Conservation (phyloP, 2,797 vertebrate species). For the Dendrocincla fuliginosa region DNA sequence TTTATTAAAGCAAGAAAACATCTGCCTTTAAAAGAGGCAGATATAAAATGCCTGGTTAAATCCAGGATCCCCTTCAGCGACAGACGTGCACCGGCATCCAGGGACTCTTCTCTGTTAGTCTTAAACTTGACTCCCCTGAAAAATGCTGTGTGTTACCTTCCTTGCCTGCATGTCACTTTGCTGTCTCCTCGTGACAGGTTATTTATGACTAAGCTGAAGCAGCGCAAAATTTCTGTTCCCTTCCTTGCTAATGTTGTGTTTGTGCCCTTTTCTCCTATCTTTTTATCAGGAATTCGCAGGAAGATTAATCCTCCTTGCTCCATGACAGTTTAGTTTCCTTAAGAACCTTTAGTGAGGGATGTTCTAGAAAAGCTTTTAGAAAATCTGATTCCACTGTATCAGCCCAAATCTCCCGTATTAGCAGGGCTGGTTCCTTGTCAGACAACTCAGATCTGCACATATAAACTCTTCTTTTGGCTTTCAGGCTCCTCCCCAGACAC, state of each 20-base stretch:
- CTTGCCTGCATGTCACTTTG: background rate
- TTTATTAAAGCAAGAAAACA: background rate
- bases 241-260: background rate
- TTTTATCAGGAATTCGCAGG: background rate
- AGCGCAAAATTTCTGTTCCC: background rate
- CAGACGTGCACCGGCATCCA: background rate
- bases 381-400: slow-evolving; percentile 37
- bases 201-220: background rate
- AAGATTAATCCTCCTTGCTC: slow-evolving; percentile 48
- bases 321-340: slow-evolving; percentile 51
- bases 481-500: background rate
- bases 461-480: background rate
- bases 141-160: background rate
- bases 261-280: background rate
- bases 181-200: background rate
- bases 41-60: background rate
- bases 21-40: background rate
- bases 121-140: background rate
- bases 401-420: slow-evolving; percentile 39
- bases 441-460: background rate
- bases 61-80: background rate
- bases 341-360: slow-evolving; percentile 55
- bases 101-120: background rate
- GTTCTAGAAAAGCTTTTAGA: slow-evolving; percentile 50
- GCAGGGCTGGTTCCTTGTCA: slow-evolving; percentile 1